These are phyloP conservation scores for Eupithecia pulchellata DNA, from an alignment of 2,888 invertebrate genomes.

Conservation along the genomic window DNA sequence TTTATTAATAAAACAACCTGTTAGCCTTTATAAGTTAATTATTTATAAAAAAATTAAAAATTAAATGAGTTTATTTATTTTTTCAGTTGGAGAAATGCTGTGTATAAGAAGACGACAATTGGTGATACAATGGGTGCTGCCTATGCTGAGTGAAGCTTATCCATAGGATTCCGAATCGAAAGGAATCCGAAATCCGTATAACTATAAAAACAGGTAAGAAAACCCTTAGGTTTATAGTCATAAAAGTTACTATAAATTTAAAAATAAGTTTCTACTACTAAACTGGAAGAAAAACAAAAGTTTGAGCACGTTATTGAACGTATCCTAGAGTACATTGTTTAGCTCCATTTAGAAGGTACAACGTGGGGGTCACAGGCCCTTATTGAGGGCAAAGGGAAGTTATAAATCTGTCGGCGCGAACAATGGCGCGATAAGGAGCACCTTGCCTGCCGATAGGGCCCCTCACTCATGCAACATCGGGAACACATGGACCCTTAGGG, in stretches of 20 bases:
- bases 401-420: slow-evolving; percentile 84
- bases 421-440: slow-evolving; percentile 83
- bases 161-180: not conserved
- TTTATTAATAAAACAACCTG: not conserved
- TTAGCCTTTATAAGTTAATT: not conserved
- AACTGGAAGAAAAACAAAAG: not conserved
- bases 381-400: slow-evolving; percentile 85
- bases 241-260: not conserved
- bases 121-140: not conserved
- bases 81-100: slow-evolving; percentile 5
- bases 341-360: slow-evolving; percentile 54
- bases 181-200: not conserved
- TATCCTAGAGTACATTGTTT: slow-evolving; percentile 23
- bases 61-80: not conserved
- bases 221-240: not conserved
- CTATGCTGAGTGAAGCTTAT: not conserved
- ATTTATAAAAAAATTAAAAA: not conserved
- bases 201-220: slow-evolving; percentile 3
- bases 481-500: slow-evolving; percentile 38
- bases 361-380: slow-evolving; percentile 81
- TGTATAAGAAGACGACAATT: not conserved
- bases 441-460: slow-evolving; percentile 75
- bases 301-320: slow-evolving; percentile 19
- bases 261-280: not conserved
- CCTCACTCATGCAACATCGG: slow-evolving; percentile 42